Evolutionary conservation across 1,140 invertebrate species (phyloP), one percentile per base, ranked within the genome.

Genomic region (Musca domestica): DNA sequence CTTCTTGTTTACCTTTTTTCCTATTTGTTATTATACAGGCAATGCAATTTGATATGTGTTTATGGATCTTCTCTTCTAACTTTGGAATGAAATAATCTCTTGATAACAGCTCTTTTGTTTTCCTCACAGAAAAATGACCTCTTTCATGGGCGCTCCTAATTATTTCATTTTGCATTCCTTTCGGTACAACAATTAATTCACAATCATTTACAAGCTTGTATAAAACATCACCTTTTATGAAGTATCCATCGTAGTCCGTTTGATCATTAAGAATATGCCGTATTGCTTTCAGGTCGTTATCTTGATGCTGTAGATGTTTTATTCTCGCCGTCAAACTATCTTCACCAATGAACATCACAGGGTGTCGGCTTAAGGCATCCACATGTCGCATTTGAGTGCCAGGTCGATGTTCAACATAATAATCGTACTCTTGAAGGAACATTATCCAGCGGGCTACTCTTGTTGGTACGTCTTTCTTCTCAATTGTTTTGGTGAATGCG

Each of bases 1-100:
- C n/a, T 72, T 84, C 78, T 67, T 79, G 71, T 69, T 83, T 72
- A 15, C 83, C 82, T 66, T 65, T 49, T 25, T 80, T 82, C 23
- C 69, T 68, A 17, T 54, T 70, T 7, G 14, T 41, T 27, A 82
- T 54, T 65, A 83, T 71, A 56, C 82, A 82, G 10, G 64, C 63
- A 7, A 82, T 58, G 67, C 81, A 83, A 30, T 73, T 77, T 0
- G 63, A 14, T n/a, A 84, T 74, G 4, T 74, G 17, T 34, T 74
- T 71, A 67, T 76, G 64, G 14, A 70, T 58, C 46, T 64, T 67
- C 19, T 54, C 56, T 12, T 69, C 56, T 64, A 69, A 52, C 22
- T 67, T 63, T 14, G 64, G 51, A 48, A 66, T 69, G 25, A 48
- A 61, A 61, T 66, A 66, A 14, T 66, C 54, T 49, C 30, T 58